Evolutionary conservation across 2,113 vertebrate genomes (phyloP).

Genomic region (Procavia capensis): DNA sequence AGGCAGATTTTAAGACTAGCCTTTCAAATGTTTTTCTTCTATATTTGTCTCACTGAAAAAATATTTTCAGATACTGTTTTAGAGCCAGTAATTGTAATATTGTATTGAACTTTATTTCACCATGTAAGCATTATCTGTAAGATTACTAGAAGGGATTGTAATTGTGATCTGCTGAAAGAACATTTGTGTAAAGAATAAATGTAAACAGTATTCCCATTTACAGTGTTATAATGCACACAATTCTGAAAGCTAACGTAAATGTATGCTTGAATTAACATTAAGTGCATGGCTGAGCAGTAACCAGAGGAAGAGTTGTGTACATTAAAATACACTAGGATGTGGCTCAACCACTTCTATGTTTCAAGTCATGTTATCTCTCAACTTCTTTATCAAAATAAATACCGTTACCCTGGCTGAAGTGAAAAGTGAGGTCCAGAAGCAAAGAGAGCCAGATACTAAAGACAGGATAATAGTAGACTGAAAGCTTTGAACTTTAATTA

Average conservation of each 20-base stretch:
- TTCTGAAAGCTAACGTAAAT: not conserved
- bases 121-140: not conserved
- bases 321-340: not conserved
- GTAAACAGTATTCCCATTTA: not conserved
- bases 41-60: not conserved
- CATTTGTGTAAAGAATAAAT: not conserved
- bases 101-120: not conserved
- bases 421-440: not conserved
- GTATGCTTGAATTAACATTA: not conserved
- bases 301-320: not conserved
- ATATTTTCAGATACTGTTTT: not conserved
- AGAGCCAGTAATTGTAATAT: not conserved
- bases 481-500: not conserved
- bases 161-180: not conserved
- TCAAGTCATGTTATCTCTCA: not conserved
- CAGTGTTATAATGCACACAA: not conserved
- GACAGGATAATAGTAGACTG: not conserved
- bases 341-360: not conserved
- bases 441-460: not conserved
- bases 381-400: not conserved
- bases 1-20: not conserved
- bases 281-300: not conserved
- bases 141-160: not conserved
- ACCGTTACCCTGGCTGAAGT: not conserved
- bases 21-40: not conserved